Conservation (phyloP, 2,113 vertebrate genomes). For the Climacteris rufus region DNA sequence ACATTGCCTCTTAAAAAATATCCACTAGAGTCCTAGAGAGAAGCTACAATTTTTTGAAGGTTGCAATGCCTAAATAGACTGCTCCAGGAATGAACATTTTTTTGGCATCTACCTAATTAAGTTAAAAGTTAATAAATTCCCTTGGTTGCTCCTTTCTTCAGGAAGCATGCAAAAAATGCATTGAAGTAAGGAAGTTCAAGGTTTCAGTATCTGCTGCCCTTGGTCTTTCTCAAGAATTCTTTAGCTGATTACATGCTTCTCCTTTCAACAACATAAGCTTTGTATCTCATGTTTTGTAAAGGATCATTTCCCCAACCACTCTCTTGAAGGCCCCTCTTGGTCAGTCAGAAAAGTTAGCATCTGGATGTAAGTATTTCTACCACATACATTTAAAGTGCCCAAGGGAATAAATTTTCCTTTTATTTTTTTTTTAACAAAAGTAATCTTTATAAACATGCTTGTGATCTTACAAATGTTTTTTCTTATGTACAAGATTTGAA, state of each 20-base stretch:
- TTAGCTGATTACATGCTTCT: constrained; percentile 80
- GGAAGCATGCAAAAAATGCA: constrained; percentile 74
- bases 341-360: constrained; percentile 58
- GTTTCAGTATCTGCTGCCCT: constrained; percentile 74
- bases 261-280: constrained; percentile 77
- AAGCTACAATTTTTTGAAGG: background rate
- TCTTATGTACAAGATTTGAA: background rate
- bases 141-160: constrained; percentile 66
- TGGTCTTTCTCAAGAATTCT: constrained; percentile 78
- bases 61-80: background rate
- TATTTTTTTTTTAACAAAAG: background rate
- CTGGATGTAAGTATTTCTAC: constrained; percentile 56
- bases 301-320: constrained; percentile 55
- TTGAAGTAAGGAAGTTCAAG: constrained; percentile 72
- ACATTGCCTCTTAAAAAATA: background rate
- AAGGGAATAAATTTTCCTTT: constrained; percentile 24
- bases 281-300: constrained; percentile 69
- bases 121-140: constrained; percentile 71
- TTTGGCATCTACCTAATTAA: constrained; percentile 63
- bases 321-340: constrained; percentile 41
- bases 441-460: background rate
- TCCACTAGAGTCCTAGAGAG: background rate
- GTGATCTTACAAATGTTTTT: background rate
- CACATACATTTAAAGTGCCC: constrained; percentile 37
- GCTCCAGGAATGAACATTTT: background rate